Percentiles rank a stretch among this genome's conserved stretches.
Evolutionary conservation across 2,888 invertebrate genomes (phyloP).

Genomic region (Baccha elongata): DNA sequence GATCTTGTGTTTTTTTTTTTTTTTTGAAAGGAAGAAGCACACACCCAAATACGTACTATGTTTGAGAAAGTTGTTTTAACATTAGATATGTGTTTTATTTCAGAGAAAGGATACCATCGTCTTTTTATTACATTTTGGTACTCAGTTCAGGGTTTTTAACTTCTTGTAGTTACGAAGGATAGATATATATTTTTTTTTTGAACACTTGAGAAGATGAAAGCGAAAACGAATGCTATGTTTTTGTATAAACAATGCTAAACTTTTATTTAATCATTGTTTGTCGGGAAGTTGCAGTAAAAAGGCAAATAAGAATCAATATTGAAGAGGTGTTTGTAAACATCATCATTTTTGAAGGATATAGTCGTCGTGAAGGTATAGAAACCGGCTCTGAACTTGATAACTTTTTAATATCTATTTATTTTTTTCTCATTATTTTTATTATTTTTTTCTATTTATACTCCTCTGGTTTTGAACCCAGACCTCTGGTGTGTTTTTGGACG

Average conservation of each 20-base stretch:
- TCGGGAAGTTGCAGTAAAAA: slow-evolving; percentile 19
- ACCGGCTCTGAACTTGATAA: slow-evolving; percentile 1
- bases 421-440: too few relatives aligned
- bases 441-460: too few relatives aligned
- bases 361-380: too few relatives aligned
- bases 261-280: slow-evolving; percentile 60
- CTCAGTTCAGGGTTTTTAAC: slow-evolving; percentile 51
- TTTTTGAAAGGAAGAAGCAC: slow-evolving; percentile 25
- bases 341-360: background rate
- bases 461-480: too few relatives aligned
- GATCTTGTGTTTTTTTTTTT: background rate
- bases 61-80: slow-evolving; percentile 60
- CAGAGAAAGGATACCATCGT: slow-evolving; percentile 23
- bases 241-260: slow-evolving; percentile 35
- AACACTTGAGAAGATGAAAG: slow-evolving; percentile 2
- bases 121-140: slow-evolving; percentile 47
- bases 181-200: too few relatives aligned
- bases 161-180: slow-evolving; percentile 31
- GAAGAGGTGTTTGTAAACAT: slow-evolving; percentile 26
- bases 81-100: slow-evolving; percentile 63
- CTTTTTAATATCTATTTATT: background rate
- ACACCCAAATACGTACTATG: slow-evolving; percentile 42
- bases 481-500: too few relatives aligned
- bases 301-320: slow-evolving; percentile 14
- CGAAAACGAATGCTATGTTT: slow-evolving; percentile 35